Conservation (phyloP, 30 jellyfish, hydroid and myxozoan genomes). For the Aurelia sp. region DNA sequence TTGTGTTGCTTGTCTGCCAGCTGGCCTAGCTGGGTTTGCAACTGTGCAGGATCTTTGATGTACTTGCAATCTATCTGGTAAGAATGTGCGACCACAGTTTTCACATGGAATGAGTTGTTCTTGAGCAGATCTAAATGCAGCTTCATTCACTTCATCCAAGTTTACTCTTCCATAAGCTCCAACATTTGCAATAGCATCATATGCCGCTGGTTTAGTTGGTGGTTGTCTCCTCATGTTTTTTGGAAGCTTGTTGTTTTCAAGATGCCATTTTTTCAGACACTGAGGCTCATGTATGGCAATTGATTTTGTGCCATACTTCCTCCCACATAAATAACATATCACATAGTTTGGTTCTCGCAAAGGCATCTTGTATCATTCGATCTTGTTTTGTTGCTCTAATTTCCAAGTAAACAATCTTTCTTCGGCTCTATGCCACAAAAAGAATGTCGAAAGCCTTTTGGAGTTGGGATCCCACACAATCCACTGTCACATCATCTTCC, state of each 20-base stretch:
- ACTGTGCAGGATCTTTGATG: constrained; percentile 96
- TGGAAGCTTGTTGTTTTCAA: constrained; percentile 82
- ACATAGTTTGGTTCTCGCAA: constrained; percentile 83
- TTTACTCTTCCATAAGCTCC: constrained; percentile 60
- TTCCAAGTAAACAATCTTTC: too few species aligned
- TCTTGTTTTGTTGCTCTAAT: background rate
- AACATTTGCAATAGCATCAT: constrained; percentile 56
- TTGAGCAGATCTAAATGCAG: constrained; percentile 80
- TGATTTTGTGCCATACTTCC: constrained; percentile 94
- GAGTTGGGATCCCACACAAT: too few species aligned
- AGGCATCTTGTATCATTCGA: constrained; percentile 29
- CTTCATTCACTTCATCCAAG: constrained; percentile 81
- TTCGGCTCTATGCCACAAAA: too few species aligned
- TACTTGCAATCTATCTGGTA: constrained; percentile 86
- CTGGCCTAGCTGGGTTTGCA: constrained; percentile 79
- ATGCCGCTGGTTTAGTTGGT: constrained; percentile 84
- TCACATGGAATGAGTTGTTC: constrained; percentile 91
- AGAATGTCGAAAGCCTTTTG: too few species aligned
- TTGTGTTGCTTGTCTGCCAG: constrained; percentile 21
- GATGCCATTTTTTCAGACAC: constrained; percentile 91
- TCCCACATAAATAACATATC: constrained; percentile 91
- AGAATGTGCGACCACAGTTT: constrained; percentile 86
- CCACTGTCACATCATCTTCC: too few species aligned
- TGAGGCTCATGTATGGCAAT: constrained; percentile 88
- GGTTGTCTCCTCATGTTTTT: constrained; percentile 74